phyloP scores from a whole-genome alignment of 2,888 invertebrate genomes.

The Limnephilus marmoratus region DNA sequence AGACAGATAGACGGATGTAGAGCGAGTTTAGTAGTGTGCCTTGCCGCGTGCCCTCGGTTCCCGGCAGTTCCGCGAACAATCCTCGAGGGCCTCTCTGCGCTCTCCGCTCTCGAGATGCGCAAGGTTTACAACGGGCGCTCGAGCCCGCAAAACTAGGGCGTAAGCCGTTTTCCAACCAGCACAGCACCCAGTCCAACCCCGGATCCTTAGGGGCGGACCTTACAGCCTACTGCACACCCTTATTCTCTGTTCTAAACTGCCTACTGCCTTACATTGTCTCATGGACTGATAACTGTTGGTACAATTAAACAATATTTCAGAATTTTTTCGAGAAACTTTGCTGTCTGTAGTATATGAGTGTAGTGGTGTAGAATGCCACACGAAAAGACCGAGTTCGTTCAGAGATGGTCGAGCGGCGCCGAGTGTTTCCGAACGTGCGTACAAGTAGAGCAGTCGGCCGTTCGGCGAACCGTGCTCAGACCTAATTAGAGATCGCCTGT shows the following conservation, averaged over 20 bases:
- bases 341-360: too few species aligned
- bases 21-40: background rate
- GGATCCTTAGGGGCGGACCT: constrained; percentile 17
- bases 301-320: background rate
- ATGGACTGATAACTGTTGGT: background rate
- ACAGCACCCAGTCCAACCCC: background rate
- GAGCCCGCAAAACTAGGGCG: constrained; percentile 61
- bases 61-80: constrained; percentile 2
- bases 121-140: constrained; percentile 61
- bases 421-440: too few species aligned
- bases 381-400: too few species aligned
- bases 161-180: constrained; percentile 61
- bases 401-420: too few species aligned
- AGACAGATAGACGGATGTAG: background rate
- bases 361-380: too few species aligned
- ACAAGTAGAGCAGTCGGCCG: too few species aligned
- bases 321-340: background rate
- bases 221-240: background rate
- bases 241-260: background rate
- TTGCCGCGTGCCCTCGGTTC: background rate
- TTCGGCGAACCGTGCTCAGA: too few species aligned
- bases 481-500: too few species aligned
- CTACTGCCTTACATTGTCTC: background rate
- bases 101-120: constrained; percentile 56
- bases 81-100: constrained; percentile 10